Base-by-base conservation (phyloP, 2,113 vertebrate genomes). In the Ia io region DNA sequence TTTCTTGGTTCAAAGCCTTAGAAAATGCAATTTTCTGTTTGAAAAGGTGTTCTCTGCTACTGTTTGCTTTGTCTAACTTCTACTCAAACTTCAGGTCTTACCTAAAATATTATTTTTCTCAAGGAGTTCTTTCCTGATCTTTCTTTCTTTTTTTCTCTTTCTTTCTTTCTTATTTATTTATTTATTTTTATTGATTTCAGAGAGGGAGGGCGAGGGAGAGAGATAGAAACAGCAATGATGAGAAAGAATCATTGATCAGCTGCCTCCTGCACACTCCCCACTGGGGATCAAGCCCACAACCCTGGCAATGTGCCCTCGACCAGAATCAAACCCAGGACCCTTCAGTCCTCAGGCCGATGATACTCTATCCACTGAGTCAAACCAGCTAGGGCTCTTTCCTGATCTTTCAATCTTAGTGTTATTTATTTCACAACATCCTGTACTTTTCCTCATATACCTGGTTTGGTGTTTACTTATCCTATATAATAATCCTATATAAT, bases 31-130 rank as follows among this genome's bases (percentile, higher is more conserved):
- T 82, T 37, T 93, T 84, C 71, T 95, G 37, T 84, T 77, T 88
- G 28, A 47, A 70, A 88, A 85, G 32, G 7, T 73, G 73, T 94
- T 95, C 73, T 77, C 30, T 88, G 67, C 17, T 74, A 61, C 49
- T 85, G 30, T 71, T 83, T 83, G 53, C 22, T 92, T 92, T 89
- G 44, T 44, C 63, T 94, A 78, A 87, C 16, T 80, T 30, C 37
- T 85, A 67, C 20, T 88, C 37, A 74, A 25, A 77, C 37, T 61
- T 85, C 42, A 80, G 28, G 49, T 82, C 16, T 91, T 22, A 95
- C 79, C 37, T 47, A 88, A 94, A 95, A 49, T 80, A 84, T 76
- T 42, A 42, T 40, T 95, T 95, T 71, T 85, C 35, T 91, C 59
- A 73, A 86, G 92, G 59, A 56, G 22, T 84, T 56, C 25, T 86